A percentile compares a stretch with the other conserved stretches of the same genome.
These are phyloP conservation scores for Psammodynastes pulverulentus DNA, from an alignment of 2,113 vertebrate genomes.

Conservation along the genomic window DNA sequence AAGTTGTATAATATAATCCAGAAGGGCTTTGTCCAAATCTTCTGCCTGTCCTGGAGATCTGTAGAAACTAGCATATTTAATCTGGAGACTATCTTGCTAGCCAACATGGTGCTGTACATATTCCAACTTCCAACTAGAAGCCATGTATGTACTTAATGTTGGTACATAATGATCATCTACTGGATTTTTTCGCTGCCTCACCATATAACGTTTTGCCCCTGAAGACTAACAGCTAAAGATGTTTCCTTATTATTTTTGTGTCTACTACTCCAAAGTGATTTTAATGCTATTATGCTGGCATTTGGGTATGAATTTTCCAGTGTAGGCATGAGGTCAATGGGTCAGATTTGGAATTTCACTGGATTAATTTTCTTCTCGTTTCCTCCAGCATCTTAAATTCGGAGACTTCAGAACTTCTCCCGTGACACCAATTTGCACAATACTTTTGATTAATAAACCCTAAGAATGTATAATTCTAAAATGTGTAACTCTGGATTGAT, in stretches of 20 bases:
- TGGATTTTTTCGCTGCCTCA: neutral
- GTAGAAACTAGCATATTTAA: neutral
- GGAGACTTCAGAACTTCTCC: neutral
- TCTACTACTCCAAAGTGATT: neutral
- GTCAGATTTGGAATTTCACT: neutral
- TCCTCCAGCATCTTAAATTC: neutral
- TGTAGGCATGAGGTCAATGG: neutral
- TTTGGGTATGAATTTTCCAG: neutral
- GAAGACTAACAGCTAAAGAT: neutral
- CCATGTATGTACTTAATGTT: neutral
- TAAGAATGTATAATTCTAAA: neutral
- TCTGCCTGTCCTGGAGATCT: neutral
- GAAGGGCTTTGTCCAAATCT: neutral
- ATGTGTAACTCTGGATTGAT: neutral
- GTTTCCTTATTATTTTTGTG: neutral
- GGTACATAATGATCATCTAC: constrained; percentile 9
- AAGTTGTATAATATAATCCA: neutral
- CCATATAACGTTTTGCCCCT: neutral
- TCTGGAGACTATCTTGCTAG: neutral
- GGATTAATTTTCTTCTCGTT: neutral
- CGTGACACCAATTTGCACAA: neutral
- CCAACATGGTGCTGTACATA: neutral
- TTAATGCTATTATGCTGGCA: neutral
- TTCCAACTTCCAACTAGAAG: neutral
- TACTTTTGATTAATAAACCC: neutral